Percentiles rank a stretch among this genome's conserved stretches.
These are phyloP conservation scores for Apamea crenata DNA, from an alignment of 2,888 invertebrate genomes.

Conservation along the genomic window DNA sequence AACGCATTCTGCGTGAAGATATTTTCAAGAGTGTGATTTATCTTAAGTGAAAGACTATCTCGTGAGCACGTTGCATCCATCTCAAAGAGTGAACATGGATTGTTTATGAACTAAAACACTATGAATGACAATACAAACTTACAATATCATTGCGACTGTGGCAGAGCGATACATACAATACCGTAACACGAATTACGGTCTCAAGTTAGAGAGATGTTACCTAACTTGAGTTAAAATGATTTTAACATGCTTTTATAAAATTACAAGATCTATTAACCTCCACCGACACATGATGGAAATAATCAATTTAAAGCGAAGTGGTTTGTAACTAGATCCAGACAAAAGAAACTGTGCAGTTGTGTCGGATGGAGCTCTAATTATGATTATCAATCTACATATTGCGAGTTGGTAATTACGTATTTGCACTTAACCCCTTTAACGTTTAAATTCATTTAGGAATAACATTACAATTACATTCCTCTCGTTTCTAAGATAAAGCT, in stretches of 20 bases:
- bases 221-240: constrained; percentile 70
- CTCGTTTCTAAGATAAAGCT: constrained; percentile 57
- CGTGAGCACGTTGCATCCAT: constrained; percentile 62
- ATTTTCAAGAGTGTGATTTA: constrained; percentile 27
- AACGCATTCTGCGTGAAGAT: neutral
- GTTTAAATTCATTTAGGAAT: constrained; percentile 59
- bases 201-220: constrained; percentile 67
- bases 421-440: constrained; percentile 72
- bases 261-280: constrained; percentile 32
- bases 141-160: constrained; percentile 66
- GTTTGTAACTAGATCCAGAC: constrained; percentile 25
- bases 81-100: constrained; percentile 64
- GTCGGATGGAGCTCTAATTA: constrained; percentile 49
- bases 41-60: constrained; percentile 59
- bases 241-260: constrained; percentile 45
- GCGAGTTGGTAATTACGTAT: constrained; percentile 66
- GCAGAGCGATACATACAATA: constrained; percentile 58
- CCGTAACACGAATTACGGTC: constrained; percentile 75
- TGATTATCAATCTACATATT: constrained; percentile 56
- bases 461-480: constrained; percentile 50
- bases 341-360: constrained; percentile 40
- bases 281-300: constrained; percentile 50
- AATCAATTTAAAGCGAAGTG: constrained; percentile 40
- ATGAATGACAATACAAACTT: constrained; percentile 58
- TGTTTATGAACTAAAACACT: constrained; percentile 55